Conservation (phyloP, 1,140 invertebrate genomes). For the Cherax quadricarinatus region DNA sequence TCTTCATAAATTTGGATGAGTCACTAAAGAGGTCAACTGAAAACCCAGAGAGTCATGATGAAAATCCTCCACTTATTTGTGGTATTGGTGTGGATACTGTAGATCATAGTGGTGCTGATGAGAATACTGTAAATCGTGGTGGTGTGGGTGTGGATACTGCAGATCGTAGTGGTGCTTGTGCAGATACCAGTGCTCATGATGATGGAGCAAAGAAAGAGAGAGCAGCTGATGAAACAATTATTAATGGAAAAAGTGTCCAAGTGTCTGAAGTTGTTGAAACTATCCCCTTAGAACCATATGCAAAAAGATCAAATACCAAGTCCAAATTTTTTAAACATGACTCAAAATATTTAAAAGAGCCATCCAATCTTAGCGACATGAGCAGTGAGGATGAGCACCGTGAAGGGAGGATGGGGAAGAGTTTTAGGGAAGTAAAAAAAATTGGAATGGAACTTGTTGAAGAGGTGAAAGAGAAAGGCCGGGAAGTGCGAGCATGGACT, state of each 20-base stretch:
- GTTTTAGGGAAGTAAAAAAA: conserved; percentile 55
- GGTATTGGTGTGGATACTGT: not conserved
- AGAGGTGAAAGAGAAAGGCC: conserved; percentile 72
- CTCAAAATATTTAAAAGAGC: not conserved
- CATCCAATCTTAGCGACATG: not conserved
- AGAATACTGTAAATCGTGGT: not conserved
- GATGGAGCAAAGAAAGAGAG: not conserved
- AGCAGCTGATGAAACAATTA: not conserved
- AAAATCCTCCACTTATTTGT: not conserved
- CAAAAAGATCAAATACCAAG: conserved; percentile 1
- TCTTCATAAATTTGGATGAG: not conserved
- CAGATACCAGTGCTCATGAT: no score
- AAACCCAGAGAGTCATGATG: not conserved
- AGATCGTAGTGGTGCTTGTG: no score
- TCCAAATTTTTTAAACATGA: not conserved
- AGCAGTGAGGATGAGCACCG: conserved; percentile 41
- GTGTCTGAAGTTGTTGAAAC: not conserved
- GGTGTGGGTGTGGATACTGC: no score
- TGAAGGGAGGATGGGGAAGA: conserved; percentile 53
- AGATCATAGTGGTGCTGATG: not conserved
- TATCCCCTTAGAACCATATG: not conserved
- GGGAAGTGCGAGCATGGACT: conserved; percentile 72
- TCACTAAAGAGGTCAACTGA: not conserved
- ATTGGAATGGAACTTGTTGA: conserved; percentile 72
- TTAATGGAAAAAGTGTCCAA: not conserved